These are phyloP conservation scores for Paraplagusia blochii DNA, from an alignment of 2,113 vertebrate species.

Conservation along the genomic window DNA sequence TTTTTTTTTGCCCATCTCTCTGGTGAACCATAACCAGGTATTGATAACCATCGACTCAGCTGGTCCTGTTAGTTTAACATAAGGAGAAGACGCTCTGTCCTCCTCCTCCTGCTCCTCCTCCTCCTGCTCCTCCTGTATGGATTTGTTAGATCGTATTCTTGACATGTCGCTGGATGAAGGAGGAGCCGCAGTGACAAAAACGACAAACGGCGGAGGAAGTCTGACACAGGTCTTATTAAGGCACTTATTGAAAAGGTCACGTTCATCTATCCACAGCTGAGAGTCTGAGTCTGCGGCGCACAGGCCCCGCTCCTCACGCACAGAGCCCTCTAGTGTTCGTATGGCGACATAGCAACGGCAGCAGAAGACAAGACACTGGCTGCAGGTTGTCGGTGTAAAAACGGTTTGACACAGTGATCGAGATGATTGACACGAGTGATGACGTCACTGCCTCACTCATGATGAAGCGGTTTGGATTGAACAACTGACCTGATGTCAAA, in stretches of 20 bases:
- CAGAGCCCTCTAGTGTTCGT: conserved; percentile 94
- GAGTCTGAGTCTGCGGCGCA: conserved; percentile 5
- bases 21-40: too few relatives aligned
- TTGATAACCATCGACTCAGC: too few relatives aligned
- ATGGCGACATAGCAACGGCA: conserved; percentile 51
- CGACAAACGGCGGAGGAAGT: conserved; percentile 2
- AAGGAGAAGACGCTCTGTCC: not conserved
- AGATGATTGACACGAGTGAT: too few relatives aligned
- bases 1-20: too few relatives aligned
- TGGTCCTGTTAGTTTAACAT: not conserved
- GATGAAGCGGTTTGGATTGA: too few relatives aligned
- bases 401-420: too few relatives aligned
- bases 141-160: conserved; percentile 8
- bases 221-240: conserved; percentile 30
- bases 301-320: conserved; percentile 35
- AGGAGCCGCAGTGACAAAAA: not conserved
- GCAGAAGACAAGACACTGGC: not conserved
- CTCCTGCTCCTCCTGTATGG: not conserved
- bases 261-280: conserved; percentile 34
- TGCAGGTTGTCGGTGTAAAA: too few relatives aligned
- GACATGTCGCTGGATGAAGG: not conserved
- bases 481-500: too few relatives aligned
- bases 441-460: too few relatives aligned
- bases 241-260: conserved; percentile 48
- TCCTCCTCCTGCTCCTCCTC: not conserved